A percentile compares a stretch with the other conserved stretches of the same genome.
These are phyloP conservation scores for crab-eating macaque (Macaca fascicularis) DNA, from an alignment of 2,113 vertebrate genomes.

Conservation along the genomic window T2T-MFA8v1.1 NC_088391.1:93675501-93676000, in stretches of 20 bases:
- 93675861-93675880: neutral
- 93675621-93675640: constrained; percentile 5
- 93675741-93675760: neutral
- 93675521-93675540: neutral
- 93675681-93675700: neutral
- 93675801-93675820: neutral
- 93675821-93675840: neutral
- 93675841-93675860: constrained; percentile 6
- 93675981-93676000: neutral
- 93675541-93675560: neutral
- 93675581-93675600: neutral
- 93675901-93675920: neutral
- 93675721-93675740: neutral
- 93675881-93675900: neutral
- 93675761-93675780: neutral
- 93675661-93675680: neutral
- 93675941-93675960: neutral
- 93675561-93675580: neutral
- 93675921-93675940: neutral
- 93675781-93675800: neutral
- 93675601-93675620: neutral
- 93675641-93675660: neutral
- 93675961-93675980: neutral
- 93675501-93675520: neutral
- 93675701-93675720: neutral